Evolutionary conservation across 2,113 vertebrate genomes (phyloP).

Genomic region (Eira barbara): DNA sequence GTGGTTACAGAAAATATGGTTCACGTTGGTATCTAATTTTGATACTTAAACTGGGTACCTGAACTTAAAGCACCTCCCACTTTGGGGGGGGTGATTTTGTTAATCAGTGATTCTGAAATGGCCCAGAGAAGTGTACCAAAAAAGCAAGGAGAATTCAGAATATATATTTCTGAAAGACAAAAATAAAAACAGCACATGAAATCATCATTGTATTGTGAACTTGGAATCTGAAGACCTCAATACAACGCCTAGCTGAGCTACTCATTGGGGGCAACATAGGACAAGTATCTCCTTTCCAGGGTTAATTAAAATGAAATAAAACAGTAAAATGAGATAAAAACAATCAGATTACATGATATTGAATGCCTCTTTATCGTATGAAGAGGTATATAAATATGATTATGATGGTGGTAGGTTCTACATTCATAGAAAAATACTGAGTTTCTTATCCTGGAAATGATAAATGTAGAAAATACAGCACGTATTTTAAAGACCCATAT

Average conservation of each 20-base stretch:
- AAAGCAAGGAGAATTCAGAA: neutral
- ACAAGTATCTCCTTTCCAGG: neutral
- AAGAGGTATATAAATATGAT: neutral
- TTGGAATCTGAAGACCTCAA: neutral
- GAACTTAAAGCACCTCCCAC: neutral
- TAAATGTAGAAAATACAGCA: neutral
- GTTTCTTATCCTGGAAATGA: neutral
- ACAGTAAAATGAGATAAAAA: neutral
- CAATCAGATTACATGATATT: neutral
- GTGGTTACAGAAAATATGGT: neutral
- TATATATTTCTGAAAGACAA: neutral
- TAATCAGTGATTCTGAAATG: neutral
- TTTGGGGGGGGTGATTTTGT: neutral
- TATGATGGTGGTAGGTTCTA: neutral
- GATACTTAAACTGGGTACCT: neutral
- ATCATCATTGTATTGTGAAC: neutral
- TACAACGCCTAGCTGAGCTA: neutral
- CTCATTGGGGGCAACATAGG: neutral
- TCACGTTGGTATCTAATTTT: neutral
- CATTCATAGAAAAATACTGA: neutral
- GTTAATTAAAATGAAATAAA: no score
- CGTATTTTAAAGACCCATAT: neutral
- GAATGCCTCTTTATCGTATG: neutral
- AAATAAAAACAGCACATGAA: neutral
- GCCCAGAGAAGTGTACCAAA: neutral